These are phyloP conservation scores for Hoplostethus mediterraneus DNA, from an alignment of 2,797 vertebrate genomes.

Conservation along the genomic window DNA sequence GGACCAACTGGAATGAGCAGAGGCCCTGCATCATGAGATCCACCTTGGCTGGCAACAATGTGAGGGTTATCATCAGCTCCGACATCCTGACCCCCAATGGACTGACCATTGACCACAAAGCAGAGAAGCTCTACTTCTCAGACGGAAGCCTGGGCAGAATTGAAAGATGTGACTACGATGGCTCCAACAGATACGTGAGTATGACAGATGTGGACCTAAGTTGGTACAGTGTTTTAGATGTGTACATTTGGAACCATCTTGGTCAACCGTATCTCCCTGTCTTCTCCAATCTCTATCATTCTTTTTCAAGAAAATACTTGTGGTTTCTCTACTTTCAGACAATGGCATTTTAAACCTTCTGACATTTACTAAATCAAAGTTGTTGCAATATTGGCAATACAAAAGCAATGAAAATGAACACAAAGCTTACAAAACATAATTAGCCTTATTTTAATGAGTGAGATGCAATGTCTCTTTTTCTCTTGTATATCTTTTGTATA, in stretches of 20 bases:
- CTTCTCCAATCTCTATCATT: background rate
- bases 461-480: no score
- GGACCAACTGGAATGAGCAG: constrained; percentile 99
- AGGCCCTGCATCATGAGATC: constrained; percentile 97
- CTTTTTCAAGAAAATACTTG: background rate
- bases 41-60: constrained; percentile 92
- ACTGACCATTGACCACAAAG: constrained; percentile 95
- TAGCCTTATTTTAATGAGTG: no score
- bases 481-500: no score
- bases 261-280: background rate
- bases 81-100: constrained; percentile 97
- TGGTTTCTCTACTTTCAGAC: background rate
- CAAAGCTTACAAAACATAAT: background rate
- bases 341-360: background rate
- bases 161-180: constrained; percentile 97
- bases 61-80: constrained; percentile 91
- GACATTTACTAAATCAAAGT: background rate
- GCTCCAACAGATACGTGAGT: constrained; percentile 95
- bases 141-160: constrained; percentile 97
- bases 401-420: no score
- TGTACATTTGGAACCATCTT: background rate
- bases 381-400: no score
- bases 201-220: constrained; percentile 4
- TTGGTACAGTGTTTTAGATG: background rate
- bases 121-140: constrained; percentile 98